Conservation (phyloP, 1,140 invertebrate genomes). For the Anthonomus grandis region DNA sequence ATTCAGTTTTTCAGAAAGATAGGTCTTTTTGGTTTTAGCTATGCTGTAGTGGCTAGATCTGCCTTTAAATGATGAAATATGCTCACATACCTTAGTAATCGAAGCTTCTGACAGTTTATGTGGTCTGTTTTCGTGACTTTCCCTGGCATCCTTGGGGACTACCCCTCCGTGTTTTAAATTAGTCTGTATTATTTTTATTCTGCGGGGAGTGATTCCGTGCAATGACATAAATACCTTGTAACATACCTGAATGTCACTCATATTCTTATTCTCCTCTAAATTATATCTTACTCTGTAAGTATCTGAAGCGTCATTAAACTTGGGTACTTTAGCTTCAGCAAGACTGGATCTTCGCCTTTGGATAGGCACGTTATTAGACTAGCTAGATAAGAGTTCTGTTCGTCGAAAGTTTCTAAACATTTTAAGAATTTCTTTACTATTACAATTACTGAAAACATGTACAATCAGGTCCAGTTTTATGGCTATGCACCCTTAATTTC, state of each 20-base stretch:
- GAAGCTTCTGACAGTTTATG: background rate
- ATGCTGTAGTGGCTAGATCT: too few relatives aligned
- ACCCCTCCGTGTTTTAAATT: background rate
- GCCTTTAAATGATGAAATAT: too few relatives aligned
- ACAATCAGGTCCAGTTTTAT: too few relatives aligned
- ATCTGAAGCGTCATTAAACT: too few relatives aligned
- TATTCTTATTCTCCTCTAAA: too few relatives aligned
- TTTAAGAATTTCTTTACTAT: background rate
- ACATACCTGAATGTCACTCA: background rate
- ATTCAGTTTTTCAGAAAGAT: background rate
- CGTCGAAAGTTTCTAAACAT: background rate
- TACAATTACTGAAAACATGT: background rate
- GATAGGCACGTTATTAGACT: background rate
- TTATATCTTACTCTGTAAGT: background rate
- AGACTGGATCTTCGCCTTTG: background rate
- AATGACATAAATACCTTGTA: background rate
- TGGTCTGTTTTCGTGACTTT: too few relatives aligned
- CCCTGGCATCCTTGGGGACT: background rate
- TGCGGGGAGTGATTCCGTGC: too few relatives aligned
- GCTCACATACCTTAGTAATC: background rate
- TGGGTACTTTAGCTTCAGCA: too few relatives aligned
- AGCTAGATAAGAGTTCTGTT: background rate
- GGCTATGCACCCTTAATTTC: too few relatives aligned
- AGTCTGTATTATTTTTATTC: background rate
- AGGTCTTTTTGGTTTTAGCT: background rate